Evolutionary conservation across 2,888 invertebrate species (phyloP), one percentile per base, ranked within the genome.

Genomic region (Chironomus riparius): DNA sequence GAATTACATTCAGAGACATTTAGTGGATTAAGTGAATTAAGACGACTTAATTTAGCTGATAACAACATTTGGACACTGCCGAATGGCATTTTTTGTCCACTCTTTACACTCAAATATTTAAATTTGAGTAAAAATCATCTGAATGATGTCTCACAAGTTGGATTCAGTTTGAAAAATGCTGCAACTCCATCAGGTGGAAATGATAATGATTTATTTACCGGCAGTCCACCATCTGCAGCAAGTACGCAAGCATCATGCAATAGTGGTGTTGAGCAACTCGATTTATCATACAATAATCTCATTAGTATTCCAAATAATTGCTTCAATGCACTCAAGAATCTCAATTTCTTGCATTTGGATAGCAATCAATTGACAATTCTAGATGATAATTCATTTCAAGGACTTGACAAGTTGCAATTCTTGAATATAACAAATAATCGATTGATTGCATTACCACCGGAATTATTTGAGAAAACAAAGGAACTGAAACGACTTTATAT

Each of bases 341-440:
- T 95, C 77, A 88, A 88, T 79, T 87, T 88, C 81, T 85, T 95
- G 77, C 88, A 88, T 81, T 83, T 94, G 74, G 89, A 93, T 83
- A 89, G 92, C 81, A 94, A 94, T 83, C 88, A 88, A 79, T 88
- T 94, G 80, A 88, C 89, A 48, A 87, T 88, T 65, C 87, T 93
- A 15, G 91, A 89, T 5, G 92, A 93, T 82, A 87, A 91, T 70
- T 90, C 92, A 56, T 89, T 94, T 79, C 88, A 88, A 65, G 92
- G 92, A 47, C 85, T 94, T 78, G 87, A 85, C 79, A 87, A 89
- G 77, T 83, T 94, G 78, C 88, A 89, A 81, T 86, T 89, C 72
- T 85, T 95, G 50, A 93, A 94, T 84, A 84, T 94, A 80, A 92
- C 93, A 47, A 91, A 91, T 79, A 95, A 95, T 83, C 88, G 89